These are phyloP conservation scores for Periophthalmodon schlosseri DNA, from an alignment of 2,113 vertebrate species.

Conservation along the genomic window DNA sequence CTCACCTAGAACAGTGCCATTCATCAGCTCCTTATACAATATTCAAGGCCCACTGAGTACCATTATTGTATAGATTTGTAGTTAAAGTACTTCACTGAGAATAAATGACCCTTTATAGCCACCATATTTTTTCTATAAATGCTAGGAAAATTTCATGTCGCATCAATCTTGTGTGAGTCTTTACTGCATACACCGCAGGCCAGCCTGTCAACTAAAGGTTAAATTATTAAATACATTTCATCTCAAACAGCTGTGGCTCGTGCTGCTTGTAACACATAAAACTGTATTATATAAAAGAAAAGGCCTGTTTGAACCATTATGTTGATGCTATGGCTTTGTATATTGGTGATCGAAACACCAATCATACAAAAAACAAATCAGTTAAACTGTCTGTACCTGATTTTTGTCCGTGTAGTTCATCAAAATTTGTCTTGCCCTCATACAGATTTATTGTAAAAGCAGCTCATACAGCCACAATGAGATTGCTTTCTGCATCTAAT, in stretches of 20 bases:
- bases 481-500: no score
- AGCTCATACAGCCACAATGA: no score
- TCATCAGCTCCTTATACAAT: background rate
- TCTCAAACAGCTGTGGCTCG: background rate
- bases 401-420: no score
- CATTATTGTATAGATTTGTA: background rate
- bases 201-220: background rate
- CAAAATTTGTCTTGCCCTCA: no score
- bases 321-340: no score
- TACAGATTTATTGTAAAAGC: no score
- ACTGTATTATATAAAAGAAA: background rate
- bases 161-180: background rate
- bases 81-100: background rate
- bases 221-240: background rate
- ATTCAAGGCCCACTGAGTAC: background rate
- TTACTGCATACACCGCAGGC: background rate
- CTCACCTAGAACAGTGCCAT: background rate
- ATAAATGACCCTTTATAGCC: background rate
- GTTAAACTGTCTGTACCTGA: no score
- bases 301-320: background rate
- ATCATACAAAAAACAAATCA: no score
- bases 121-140: background rate
- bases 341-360: background rate
- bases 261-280: background rate
- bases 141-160: background rate